phyloP scores from a whole-genome alignment of 2,113 vertebrate genomes.

The Daphoenositta chrysoptera region DNA sequence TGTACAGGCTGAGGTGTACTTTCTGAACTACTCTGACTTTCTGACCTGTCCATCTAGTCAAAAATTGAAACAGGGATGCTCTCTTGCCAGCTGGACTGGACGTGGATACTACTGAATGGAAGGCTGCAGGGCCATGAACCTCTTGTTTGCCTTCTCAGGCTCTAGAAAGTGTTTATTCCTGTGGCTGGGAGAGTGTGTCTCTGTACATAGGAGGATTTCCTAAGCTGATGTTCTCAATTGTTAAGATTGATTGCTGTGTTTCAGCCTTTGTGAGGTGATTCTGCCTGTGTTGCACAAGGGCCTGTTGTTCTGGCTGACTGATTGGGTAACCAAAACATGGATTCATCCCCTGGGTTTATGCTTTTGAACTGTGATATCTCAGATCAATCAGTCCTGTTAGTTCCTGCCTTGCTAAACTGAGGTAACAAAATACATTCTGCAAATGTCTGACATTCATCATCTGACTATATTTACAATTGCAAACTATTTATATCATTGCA shows the following conservation, averaged over 20 bases:
- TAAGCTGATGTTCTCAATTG: neutral
- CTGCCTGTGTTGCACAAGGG: neutral
- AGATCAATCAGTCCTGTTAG: neutral
- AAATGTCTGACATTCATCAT: neutral
- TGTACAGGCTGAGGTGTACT: neutral
- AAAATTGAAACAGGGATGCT: neutral
- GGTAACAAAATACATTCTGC: neutral
- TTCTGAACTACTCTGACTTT: neutral
- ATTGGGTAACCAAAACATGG: neutral
- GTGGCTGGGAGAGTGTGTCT: neutral
- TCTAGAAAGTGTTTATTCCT: neutral
- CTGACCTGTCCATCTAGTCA: neutral
- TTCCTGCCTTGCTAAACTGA: neutral
- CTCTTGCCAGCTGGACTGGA: neutral
- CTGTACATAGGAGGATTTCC: neutral
- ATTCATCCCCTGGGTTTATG: neutral
- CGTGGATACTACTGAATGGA: accelerated
- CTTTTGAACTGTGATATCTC: neutral
- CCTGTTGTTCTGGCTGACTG: neutral
- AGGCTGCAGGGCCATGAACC: neutral
- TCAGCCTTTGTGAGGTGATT: neutral
- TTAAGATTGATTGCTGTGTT: neutral
- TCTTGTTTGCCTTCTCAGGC: neutral
- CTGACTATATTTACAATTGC: neutral
- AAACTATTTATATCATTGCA: neutral